Base-by-base conservation (phyloP, 1,140 invertebrate genomes). In the Rhynchophorus ferrugineus region DNA sequence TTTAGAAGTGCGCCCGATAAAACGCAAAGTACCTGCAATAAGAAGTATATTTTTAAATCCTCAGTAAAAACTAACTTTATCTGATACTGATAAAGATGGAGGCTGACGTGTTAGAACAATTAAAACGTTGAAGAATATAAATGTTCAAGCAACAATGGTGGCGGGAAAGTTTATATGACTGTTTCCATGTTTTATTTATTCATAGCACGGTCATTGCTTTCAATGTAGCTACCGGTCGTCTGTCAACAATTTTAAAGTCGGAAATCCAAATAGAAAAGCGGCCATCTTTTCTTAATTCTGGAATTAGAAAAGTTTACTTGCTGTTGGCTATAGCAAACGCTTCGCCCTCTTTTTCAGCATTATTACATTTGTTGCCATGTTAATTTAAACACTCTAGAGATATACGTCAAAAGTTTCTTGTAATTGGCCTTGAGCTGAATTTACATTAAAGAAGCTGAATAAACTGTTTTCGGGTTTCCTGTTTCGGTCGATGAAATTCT, bases 41-140 rank as follows among this genome's bases (percentile, higher is more conserved):
- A 13, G 36, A 13, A 17, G 5, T 5, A n/a, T 38, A 13, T 13
- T 13, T 17, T 17, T 38, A 38, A 38, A 17, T 13, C 36, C 13
- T 38, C 5, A 38, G 24, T 29, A 29, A 29, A n/a, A n/a, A n/a
- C n/a, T n/a, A n/a, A n/a, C n/a, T n/a, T n/a, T n/a, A n/a, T n/a
- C n/a, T n/a, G n/a, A n/a, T n/a, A n/a, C n/a, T n/a, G n/a, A n/a
- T n/a, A n/a, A n/a, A n/a, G n/a, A n/a, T n/a, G n/a, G n/a, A n/a
- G n/a, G n/a, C n/a, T n/a, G 22, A 45, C 24, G 24, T 11, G 24
- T 5, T 45, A n/a, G 43, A 45, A 29, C 29, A 33, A 45, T 45
- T 45, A 45, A 45, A 33, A 45, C 1, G 14, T 19, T 43, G 41
- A 20, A 43, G 11, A 43, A 43, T 43, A 43, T 17, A n/a, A n/a